Evolutionary conservation across 2,888 invertebrate genomes (phyloP).

Genomic region (Proisotoma minuta): DNA sequence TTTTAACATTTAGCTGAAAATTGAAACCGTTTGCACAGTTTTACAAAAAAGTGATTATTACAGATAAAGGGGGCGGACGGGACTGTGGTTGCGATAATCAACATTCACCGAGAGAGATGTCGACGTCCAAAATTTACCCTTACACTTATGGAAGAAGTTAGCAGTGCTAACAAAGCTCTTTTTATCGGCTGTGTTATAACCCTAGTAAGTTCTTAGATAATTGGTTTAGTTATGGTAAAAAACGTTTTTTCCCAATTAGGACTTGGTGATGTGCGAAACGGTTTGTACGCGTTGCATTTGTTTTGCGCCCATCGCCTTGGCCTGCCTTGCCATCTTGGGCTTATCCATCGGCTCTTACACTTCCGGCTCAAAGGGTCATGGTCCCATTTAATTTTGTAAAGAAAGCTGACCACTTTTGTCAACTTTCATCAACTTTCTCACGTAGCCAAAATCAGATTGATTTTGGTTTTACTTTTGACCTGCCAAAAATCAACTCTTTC

Average conservation of each 20-base stretch:
- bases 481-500: too few relatives aligned
- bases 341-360: conserved; percentile 33
- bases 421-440: too few relatives aligned
- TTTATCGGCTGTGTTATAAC: conserved; percentile 46
- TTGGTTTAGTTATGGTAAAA: neutral
- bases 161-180: conserved; percentile 47
- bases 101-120: conserved; percentile 44
- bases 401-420: too few relatives aligned
- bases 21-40: neutral
- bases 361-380: too few relatives aligned
- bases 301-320: conserved; percentile 45
- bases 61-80: conserved; percentile 47
- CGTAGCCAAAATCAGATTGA: too few relatives aligned
- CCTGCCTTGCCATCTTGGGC: conserved; percentile 45
- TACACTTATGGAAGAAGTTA: conserved; percentile 46
- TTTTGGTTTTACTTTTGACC: too few relatives aligned
- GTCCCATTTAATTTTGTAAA: too few relatives aligned
- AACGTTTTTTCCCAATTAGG: conserved; percentile 30
- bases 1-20: too few relatives aligned
- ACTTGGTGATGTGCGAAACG: conserved; percentile 46
- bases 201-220: conserved; percentile 34
- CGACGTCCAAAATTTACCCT: conserved; percentile 42
- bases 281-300: conserved; percentile 46
- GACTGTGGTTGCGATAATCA: conserved; percentile 46
- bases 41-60: conserved; percentile 1